These are phyloP conservation scores for Helleia helle DNA, from an alignment of 2,888 invertebrate species.

Conservation along the genomic window DNA sequence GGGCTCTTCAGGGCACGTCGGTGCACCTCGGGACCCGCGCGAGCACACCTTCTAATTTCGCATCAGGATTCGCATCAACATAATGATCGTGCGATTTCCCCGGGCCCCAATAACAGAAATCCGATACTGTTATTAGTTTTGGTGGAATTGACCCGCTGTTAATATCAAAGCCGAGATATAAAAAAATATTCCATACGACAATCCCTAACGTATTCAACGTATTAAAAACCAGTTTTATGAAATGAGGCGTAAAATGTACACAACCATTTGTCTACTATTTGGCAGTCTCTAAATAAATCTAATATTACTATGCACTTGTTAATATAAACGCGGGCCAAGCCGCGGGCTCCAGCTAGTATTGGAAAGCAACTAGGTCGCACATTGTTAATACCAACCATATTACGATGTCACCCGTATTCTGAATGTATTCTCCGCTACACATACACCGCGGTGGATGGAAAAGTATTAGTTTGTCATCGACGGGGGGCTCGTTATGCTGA, in stretches of 20 bases:
- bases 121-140: neutral
- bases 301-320: too few relatives aligned
- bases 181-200: neutral
- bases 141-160: neutral
- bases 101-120: neutral
- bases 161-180: neutral
- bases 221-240: neutral
- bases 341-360: neutral
- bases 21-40: neutral
- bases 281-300: too few relatives aligned
- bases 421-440: too few relatives aligned
- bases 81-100: constrained; percentile 4
- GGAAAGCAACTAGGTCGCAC: neutral
- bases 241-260: neutral
- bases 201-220: neutral
- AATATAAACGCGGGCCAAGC: too few relatives aligned
- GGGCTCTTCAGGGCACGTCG: neutral
- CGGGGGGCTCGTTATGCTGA: neutral
- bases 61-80: neutral
- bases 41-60: neutral
- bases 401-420: neutral
- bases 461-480: constrained; percentile 7
- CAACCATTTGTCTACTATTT: neutral
- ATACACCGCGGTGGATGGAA: neutral
- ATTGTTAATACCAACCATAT: neutral